Evolutionary conservation across 1,140 invertebrate genomes (phyloP).

Genomic region (Leguminivora glycinivorella): DNA sequence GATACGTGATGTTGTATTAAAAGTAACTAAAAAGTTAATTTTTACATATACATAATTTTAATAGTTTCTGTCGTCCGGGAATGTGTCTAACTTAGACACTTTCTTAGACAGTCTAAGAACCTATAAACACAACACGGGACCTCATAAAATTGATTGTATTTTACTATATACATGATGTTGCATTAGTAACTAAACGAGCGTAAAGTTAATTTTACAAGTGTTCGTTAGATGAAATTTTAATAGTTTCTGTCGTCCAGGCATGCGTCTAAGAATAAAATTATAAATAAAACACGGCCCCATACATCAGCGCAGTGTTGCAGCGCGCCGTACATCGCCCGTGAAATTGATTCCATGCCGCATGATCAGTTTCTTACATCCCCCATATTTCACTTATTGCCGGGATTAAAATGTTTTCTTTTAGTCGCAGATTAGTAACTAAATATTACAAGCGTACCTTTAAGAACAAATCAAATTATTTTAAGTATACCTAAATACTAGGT

Average conservation of each 20-base stretch:
- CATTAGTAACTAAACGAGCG: too few relatives aligned
- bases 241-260: slow-evolving; percentile 35
- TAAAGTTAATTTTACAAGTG: not conserved
- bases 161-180: slow-evolving; percentile 15
- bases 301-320: slow-evolving; percentile 46
- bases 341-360: slow-evolving; percentile 49
- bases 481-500: too few relatives aligned
- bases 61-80: slow-evolving; percentile 33
- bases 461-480: too few relatives aligned
- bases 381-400: slow-evolving; percentile 31
- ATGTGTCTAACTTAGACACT: too few relatives aligned
- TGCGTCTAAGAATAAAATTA: slow-evolving; percentile 49
- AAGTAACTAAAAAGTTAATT: too few relatives aligned
- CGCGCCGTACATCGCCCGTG: slow-evolving; percentile 47
- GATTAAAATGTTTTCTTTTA: slow-evolving; percentile 34
- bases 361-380: slow-evolving; percentile 26
- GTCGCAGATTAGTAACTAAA: slow-evolving; percentile 11
- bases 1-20: slow-evolving; percentile 21
- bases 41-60: slow-evolving; percentile 7
- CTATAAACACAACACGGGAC: slow-evolving; percentile 41
- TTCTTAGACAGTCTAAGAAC: too few relatives aligned
- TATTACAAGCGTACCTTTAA: not conserved
- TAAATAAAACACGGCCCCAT: slow-evolving; percentile 43
- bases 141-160: too few relatives aligned
- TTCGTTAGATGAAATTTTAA: not conserved